phyloP scores from a whole-genome alignment of 2,113 vertebrate species.

The Petromus typicus region DNA sequence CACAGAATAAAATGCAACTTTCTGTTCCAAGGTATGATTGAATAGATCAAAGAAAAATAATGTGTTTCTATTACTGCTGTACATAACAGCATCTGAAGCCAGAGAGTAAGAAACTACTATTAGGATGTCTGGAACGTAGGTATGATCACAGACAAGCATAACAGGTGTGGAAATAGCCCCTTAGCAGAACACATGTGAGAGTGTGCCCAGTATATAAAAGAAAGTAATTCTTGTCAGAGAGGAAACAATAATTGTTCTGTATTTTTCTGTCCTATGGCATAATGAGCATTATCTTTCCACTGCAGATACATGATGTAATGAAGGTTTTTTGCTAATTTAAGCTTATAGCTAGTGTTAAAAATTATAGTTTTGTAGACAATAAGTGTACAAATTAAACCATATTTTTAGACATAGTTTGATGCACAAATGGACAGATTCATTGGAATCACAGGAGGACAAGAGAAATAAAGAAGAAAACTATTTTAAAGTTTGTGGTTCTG shows the following conservation, averaged over 20 bases:
- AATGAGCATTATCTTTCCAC: neutral
- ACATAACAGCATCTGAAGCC: neutral
- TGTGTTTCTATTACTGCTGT: neutral
- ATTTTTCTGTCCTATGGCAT: neutral
- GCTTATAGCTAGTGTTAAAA: neutral
- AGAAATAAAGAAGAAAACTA: neutral
- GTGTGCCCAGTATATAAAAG: neutral
- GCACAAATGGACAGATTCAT: neutral
- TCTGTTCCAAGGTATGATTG: neutral
- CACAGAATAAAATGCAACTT: neutral
- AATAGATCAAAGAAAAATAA: neutral
- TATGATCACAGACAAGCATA: neutral
- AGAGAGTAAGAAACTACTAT: neutral
- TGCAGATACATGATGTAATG: neutral
- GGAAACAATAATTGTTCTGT: neutral
- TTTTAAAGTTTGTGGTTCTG: neutral
- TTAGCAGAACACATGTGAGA: neutral
- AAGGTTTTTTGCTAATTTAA: neutral
- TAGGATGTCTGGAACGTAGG: neutral
- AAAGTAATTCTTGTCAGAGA: slow-evolving; percentile 23
- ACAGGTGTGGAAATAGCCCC: neutral
- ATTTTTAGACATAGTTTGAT: neutral
- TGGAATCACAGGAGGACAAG: neutral
- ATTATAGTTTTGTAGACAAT: neutral
- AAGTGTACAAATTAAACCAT: neutral